These are phyloP conservation scores for Cepaea hortensis DNA, from an alignment of 2,888 invertebrate species.

Conservation along the genomic window DNA sequence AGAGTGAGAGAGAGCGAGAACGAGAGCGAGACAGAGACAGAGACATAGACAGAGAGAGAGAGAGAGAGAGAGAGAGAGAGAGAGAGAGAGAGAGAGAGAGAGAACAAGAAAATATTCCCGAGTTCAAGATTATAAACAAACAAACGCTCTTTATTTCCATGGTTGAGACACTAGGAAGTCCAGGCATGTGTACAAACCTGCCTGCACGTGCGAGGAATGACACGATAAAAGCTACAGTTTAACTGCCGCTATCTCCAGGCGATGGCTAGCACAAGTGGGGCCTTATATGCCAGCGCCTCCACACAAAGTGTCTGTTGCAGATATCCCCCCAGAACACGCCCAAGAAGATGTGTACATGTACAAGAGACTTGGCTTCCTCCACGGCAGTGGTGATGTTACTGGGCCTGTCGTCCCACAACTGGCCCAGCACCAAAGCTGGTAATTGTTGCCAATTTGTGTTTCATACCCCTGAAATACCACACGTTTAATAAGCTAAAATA, in stretches of 20 bases:
- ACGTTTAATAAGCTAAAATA: too few relatives aligned
- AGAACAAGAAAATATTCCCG: background rate
- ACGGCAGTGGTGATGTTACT: too few relatives aligned
- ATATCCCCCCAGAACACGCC: constrained; percentile 1
- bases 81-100: constrained; percentile 28
- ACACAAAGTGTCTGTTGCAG: constrained; percentile 16
- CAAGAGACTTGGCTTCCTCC: background rate
- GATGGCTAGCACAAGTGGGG: background rate
- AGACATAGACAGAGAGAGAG: constrained; percentile 11
- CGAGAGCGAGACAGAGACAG: constrained; percentile 5
- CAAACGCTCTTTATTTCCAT: background rate
- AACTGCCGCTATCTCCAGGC: constrained; percentile 13
- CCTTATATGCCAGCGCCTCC: background rate
- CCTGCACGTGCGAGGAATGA: constrained; percentile 24
- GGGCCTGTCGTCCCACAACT: too few relatives aligned
- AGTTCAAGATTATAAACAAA: background rate
- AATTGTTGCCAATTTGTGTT: too few relatives aligned
- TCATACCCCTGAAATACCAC: too few relatives aligned
- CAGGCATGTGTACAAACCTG: constrained; percentile 11
- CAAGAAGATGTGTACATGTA: background rate
- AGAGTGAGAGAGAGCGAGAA: too few relatives aligned
- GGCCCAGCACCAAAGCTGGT: too few relatives aligned
- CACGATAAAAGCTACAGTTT: constrained; percentile 14
- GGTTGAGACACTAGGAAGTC: background rate
- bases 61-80: constrained; percentile 6